A percentile compares a stretch with the other conserved stretches of the same genome.
Evolutionary conservation across 2,797 vertebrate genomes (phyloP).

Genomic region (Arctocebus calabarensis): DNA sequence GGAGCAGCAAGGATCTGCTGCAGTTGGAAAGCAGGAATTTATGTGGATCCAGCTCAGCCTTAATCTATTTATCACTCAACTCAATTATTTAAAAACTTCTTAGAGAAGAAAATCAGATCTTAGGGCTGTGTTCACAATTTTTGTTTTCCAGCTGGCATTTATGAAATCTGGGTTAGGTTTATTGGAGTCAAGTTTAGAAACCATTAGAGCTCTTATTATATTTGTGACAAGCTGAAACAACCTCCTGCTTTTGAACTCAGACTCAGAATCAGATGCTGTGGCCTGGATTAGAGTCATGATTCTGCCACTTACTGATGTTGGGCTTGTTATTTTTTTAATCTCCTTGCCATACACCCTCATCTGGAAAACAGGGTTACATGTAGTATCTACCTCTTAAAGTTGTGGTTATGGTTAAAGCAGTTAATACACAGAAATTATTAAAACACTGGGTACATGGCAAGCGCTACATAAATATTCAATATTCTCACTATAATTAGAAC

Average conservation of each 20-base stretch:
- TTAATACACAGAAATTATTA: neutral
- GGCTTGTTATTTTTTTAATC: neutral
- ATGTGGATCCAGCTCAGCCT: neutral
- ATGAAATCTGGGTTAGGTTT: neutral
- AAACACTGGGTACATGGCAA: neutral
- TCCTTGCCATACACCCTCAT: neutral
- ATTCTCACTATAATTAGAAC: neutral
- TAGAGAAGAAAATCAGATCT: neutral
- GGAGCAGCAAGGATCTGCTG: no score
- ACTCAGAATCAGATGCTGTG: neutral
- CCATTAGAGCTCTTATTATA: neutral
- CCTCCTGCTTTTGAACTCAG: neutral
- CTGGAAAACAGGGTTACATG: neutral
- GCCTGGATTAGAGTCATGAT: neutral
- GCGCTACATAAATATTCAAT: constrained; percentile 11
- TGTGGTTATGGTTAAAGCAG: neutral
- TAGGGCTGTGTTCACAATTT: neutral
- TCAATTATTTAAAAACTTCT: neutral
- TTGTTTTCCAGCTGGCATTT: neutral
- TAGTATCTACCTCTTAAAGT: neutral
- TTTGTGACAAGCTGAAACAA: neutral
- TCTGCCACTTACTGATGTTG: neutral
- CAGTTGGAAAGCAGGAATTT: neutral
- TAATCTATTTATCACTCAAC: neutral
- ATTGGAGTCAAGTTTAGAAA: neutral